Base-by-base conservation (phyloP, 2,113 vertebrate species). In the Zingel zingel region DNA sequence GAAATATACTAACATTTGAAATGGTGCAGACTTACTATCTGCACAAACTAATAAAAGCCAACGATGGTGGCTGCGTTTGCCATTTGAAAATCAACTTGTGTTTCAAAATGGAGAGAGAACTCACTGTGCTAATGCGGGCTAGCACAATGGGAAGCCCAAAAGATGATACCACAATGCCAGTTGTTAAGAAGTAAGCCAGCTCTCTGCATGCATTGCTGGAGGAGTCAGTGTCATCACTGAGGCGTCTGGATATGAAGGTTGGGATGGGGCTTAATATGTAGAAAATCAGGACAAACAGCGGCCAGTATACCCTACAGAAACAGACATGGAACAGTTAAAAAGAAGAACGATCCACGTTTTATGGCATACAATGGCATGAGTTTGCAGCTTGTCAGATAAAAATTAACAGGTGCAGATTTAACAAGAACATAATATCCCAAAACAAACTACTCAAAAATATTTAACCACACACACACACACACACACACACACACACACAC, bases 81-180 rank as follows among this genome's bases (percentile, higher is more conserved):
- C 0, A 0, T 47, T 18, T 23, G 47, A 11, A 77, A 82, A 68
- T 56, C 23, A 66, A 47, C 16, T 12, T 30, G 62, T 2, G 16
- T 36, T 33, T 76, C 6, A n/a, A 8, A 58, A 54, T 5, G 12
- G 6, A 15, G 23, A 57, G 13, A 65, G 33, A 30, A 95, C 97
- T 96, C 84, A 99, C 98, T 81, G 96, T 92, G 53, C 18, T 30
- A 1, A 84, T 94, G 5, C 97, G 96, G 5, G 98, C 98, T 0
- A 99, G 95, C 74, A 99, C 93, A 48, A 98, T 89, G 0, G 98
- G 97, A 4, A 99, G 92, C 3, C 97, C 98, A 74, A 98, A 99
- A 10, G 97, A 93, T 54, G 98, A 99, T 27, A 99, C 97, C 21
- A 99, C 97, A 5, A 99, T 98, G 14, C 98, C 98, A 2, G 97